Evolutionary conservation across 2,888 invertebrate species (phyloP), one percentile per base, ranked within the genome.

Genomic region (Dasysyrphus tricinctus): DNA sequence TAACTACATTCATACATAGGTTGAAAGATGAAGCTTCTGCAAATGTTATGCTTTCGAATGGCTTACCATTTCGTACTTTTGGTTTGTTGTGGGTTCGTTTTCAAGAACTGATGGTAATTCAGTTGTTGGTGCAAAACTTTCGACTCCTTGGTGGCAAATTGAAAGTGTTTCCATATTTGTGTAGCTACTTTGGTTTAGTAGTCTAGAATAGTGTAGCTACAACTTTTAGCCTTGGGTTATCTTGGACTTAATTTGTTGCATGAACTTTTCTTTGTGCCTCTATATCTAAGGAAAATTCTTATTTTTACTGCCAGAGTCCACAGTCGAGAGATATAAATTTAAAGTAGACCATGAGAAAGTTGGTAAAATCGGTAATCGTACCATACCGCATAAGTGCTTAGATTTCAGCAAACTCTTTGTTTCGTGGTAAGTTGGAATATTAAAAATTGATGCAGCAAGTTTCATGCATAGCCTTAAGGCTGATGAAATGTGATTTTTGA

Each of bases 101-200:
- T 37, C 61, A 29, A 42, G 42, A 63, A 63, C 24, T 29, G 1
- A 29, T 14, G 14, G 9, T 32, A 14, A 8, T 24, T 11, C 49
- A 19, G 49, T 49, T 19, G 19, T 29, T 44, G n/a, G 51, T 42
- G 63, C n/a, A 65, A 49, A 57, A 57, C 16, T 44, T 76, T 57
- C 44, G n/a, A 29, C 57, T 65, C 56, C 34, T 65, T 19, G 7
- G 44, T 56, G 51, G 42, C 24, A 56, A 76, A 65, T 67, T 34
- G 56, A 37, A 67, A 67, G 67, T 67, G 67, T 49, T 67, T 34
- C 49, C 47, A 67, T 34, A 67, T 47, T 67, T 67, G 34, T 49
- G 14, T 49, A 19, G 39, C n/a, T 12, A 32, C 29, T 44, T 44
- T 63, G 7, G 42, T 63, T 59, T 9, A 47, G 29, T 29, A 6